A percentile compares a stretch with the other conserved stretches of the same genome.
phyloP scores from a whole-genome alignment of 1,140 invertebrate genomes.

The Danaus plexippus region DNA sequence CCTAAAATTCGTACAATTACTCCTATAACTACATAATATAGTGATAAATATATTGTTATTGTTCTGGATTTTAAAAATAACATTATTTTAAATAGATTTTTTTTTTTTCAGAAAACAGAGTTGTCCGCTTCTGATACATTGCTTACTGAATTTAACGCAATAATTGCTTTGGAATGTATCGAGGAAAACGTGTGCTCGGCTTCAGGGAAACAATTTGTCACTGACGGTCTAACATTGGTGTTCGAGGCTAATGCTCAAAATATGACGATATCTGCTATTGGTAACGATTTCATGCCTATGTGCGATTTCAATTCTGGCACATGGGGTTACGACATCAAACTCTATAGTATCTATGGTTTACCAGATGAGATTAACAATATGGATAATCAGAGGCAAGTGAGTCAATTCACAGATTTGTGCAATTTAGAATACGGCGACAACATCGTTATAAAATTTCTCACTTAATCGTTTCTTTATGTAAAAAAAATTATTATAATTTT shows the following conservation, averaged over 20 bases:
- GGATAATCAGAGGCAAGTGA: slow-evolving; percentile 31
- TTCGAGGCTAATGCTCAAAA: slow-evolving; percentile 31
- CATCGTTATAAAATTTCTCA: slow-evolving; percentile 22
- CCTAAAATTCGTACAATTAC: no score
- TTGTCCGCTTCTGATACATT: slow-evolving; percentile 34
- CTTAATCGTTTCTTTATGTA: background rate
- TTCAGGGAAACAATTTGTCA: slow-evolving; percentile 34
- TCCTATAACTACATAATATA: no score
- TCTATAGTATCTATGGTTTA: slow-evolving; percentile 41
- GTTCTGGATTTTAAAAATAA: no score
- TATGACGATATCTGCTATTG: slow-evolving; percentile 26
- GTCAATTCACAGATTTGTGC: slow-evolving; percentile 32
- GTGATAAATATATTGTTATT: no score
- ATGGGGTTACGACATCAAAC: slow-evolving; percentile 25
- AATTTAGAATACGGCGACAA: slow-evolving; percentile 20
- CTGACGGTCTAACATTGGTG: slow-evolving; percentile 28
- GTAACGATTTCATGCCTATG: slow-evolving; percentile 32
- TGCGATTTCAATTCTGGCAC: slow-evolving; percentile 22
- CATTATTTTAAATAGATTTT: slow-evolving; percentile 5
- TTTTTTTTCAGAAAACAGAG: slow-evolving; percentile 35
- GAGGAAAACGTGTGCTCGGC: slow-evolving; percentile 29
- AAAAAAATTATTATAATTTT: slow-evolving; percentile 1
- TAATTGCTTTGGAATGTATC: slow-evolving; percentile 38
- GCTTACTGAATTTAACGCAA: slow-evolving; percentile 26
- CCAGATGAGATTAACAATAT: slow-evolving; percentile 36